Evolutionary conservation across 2,888 invertebrate genomes (phyloP).

Genomic region (Odontocolon sp.): DNA sequence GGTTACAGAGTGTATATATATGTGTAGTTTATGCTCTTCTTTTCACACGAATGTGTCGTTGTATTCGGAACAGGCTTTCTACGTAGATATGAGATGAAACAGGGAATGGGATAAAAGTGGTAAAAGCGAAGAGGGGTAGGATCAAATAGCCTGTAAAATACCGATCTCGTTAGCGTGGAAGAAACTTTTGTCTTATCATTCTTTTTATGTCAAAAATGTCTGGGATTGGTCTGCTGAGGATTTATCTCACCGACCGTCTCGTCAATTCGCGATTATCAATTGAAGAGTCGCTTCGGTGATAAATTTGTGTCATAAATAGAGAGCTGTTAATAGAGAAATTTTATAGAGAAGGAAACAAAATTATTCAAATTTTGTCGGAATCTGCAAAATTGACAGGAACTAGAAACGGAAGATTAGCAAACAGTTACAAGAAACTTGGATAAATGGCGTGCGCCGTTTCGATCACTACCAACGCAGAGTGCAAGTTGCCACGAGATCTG

Average conservation of each 20-base stretch:
- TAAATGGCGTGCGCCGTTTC: constrained; percentile 48
- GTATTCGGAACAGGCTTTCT: neutral
- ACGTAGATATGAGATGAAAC: constrained; percentile 13
- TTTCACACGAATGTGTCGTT: neutral
- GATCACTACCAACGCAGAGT: constrained; percentile 25
- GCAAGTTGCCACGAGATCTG: constrained; percentile 27
- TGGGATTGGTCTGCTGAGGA: neutral
- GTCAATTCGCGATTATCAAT: neutral
- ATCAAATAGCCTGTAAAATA: constrained; percentile 48
- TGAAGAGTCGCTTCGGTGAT: neutral
- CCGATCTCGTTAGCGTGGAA: constrained; percentile 45
- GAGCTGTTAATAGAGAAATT: neutral
- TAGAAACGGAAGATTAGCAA: constrained; percentile 52
- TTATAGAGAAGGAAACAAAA: neutral
- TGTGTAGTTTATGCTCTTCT: neutral
- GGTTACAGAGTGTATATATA: neutral
- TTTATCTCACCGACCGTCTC: too few relatives aligned
- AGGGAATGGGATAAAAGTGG: neutral
- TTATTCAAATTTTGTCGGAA: neutral
- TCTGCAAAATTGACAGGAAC: constrained; percentile 24
- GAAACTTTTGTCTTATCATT: constrained; percentile 34
- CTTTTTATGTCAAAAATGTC: neutral
- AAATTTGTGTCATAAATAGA: neutral
- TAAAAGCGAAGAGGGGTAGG: neutral
- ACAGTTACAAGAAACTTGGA: constrained; percentile 55